Percentiles rank a stretch among this genome's conserved stretches.
phyloP scores from a whole-genome alignment of 2,113 vertebrate genomes.

The Nerophis lumbriciformis region DNA sequence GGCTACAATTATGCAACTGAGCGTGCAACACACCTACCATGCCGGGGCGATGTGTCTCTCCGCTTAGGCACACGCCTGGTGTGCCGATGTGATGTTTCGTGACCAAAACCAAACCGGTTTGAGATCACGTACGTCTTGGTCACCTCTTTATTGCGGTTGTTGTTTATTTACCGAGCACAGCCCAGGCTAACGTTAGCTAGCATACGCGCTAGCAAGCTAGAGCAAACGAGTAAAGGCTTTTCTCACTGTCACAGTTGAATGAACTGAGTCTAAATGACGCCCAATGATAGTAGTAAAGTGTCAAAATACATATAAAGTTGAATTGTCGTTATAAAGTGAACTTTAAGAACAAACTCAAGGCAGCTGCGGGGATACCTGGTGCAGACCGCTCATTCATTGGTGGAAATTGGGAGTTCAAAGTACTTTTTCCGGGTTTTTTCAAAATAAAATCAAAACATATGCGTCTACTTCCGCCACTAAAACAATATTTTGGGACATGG shows the following conservation, averaged over 20 bases:
- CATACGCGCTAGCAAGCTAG: slow-evolving; percentile 27
- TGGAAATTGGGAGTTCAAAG: slow-evolving; percentile 40
- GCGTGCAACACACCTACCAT: slow-evolving; percentile 14
- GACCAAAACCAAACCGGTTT: neutral
- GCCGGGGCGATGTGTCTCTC: neutral
- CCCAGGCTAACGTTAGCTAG: slow-evolving; percentile 8
- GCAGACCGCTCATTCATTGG: slow-evolving; percentile 38
- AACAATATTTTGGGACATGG: too few relatives aligned
- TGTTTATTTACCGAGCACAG: too few relatives aligned
- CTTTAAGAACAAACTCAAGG: slow-evolving; percentile 12
- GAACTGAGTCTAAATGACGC: neutral
- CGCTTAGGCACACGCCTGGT: neutral
- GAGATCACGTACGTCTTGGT: too few relatives aligned
- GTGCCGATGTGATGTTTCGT: neutral
- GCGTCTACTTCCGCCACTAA: too few relatives aligned
- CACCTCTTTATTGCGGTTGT: too few relatives aligned
- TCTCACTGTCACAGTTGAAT: neutral
- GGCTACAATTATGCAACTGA: slow-evolving; percentile 48
- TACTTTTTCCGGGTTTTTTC: slow-evolving; percentile 45
- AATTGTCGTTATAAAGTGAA: neutral
- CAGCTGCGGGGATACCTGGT: slow-evolving; percentile 36
- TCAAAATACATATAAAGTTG: rapidly evolving
- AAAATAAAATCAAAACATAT: too few relatives aligned
- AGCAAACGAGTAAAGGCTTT: neutral
- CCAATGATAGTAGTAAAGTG: rapidly evolving